phyloP scores from a whole-genome alignment of 2,888 invertebrate species.

The Allolobophora icterica region DNA sequence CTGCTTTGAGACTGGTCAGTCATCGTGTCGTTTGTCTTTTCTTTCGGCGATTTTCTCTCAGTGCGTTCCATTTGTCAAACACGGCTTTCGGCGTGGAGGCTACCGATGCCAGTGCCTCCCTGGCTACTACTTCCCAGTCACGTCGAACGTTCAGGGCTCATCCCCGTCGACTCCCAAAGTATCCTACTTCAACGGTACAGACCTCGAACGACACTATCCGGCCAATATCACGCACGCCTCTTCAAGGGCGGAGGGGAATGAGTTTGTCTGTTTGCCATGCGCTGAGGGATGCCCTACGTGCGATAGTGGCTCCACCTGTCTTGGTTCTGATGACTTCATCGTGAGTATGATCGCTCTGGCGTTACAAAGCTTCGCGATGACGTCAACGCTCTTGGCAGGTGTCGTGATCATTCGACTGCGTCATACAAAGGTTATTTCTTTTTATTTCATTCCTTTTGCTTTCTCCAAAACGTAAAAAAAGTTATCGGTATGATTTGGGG shows the following conservation, averaged over 20 bases:
- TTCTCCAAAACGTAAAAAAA: background rate
- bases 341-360: slow-evolving; percentile 28
- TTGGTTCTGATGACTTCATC: slow-evolving; percentile 19
- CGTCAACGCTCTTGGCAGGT: background rate
- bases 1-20: background rate
- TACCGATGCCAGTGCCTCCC: slow-evolving; percentile 84
- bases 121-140: slow-evolving; percentile 70
- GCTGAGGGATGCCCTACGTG: background rate
- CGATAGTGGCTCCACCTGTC: slow-evolving; percentile 12
- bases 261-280: background rate
- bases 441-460: background rate
- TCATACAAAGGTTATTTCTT: slow-evolving; percentile 7
- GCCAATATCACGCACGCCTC: background rate
- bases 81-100: slow-evolving; percentile 88
- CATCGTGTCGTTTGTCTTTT: background rate
- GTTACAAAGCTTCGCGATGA: slow-evolving; percentile 27
- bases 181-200: slow-evolving; percentile 2
- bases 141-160: background rate
- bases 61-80: slow-evolving; percentile 84
- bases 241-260: slow-evolving; percentile 40
- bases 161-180: background rate
- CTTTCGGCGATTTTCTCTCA: slow-evolving; percentile 64
- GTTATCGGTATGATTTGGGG: too few species aligned
- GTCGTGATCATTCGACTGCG: slow-evolving; percentile 24
- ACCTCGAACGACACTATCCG: background rate